Base-by-base conservation (phyloP, 1,140 invertebrate genomes). In the Listronotus bonariensis region DNA sequence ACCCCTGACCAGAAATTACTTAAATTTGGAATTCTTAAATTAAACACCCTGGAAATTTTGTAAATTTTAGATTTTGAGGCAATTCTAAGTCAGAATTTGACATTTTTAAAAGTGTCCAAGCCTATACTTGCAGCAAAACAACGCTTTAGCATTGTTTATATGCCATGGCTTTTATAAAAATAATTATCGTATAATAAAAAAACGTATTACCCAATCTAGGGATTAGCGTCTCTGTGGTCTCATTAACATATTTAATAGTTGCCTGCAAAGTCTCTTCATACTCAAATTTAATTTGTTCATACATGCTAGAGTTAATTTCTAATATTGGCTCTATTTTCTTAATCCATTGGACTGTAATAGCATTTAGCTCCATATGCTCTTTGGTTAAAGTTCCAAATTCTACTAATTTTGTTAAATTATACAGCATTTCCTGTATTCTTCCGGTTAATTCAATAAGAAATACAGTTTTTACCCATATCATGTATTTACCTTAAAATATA, bases 281-380 rank as follows among this genome's bases (percentile, higher is more conserved):
- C 55, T 89, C 85, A 53, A 85, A 88, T 80, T 93, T 94, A 43
- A 86, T 87, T 32, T 87, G 84, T 80, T 95, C 92, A 74, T 89
- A 88, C 65, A 89, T 85, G 34, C 84, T 82, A 42, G 86, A 85
- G 76, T 89, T 89, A 73, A 85, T 83, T 17, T 90, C 86, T 67
- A 92, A 85, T 42, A 91, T 85, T 4, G 87, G 85, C 71, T 87
- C 86, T 12, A 92, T 91, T 45, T 86, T 83, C 55, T 82, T 81
- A 8, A 90, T 72, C 90, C 90, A 93, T 68, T 86, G 87, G 0
- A 91, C 84, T 1, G 88, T 90, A 52, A 75, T 79, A 11, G 86
- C 85, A 72, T 89, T 90, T 0, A 87, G 79, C 57, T 83, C 81
- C 14, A 91, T 84, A 71, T 92, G 88, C 40, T 88, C 85, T 46